A percentile compares a stretch with the other conserved stretches of the same genome.
These are phyloP conservation scores for Porites evermanni DNA, from an alignment of 92 coral and sea anemone species.

Conservation along the genomic window DNA sequence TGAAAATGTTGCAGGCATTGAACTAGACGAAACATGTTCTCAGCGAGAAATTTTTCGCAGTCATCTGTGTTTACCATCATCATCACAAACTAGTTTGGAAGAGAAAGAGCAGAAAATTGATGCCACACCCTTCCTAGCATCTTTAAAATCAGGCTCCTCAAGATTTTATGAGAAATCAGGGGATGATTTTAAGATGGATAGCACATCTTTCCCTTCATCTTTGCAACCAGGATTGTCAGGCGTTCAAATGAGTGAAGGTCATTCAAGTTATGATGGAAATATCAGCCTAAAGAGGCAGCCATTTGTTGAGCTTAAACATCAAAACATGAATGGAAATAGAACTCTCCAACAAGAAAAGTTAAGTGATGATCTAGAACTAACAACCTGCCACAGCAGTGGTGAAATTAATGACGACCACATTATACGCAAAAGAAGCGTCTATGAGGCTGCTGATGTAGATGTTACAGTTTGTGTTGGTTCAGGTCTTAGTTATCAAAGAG, in stretches of 20 bases:
- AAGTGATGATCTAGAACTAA: not conserved
- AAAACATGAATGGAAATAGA: not conserved
- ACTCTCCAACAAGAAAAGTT: not conserved
- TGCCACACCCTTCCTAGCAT: not conserved
- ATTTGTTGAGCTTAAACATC: not conserved
- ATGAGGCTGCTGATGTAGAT: not conserved
- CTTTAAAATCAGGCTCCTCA: not conserved
- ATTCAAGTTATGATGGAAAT: not conserved
- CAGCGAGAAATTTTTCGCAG: slow-evolving; percentile 8
- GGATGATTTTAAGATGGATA: slow-evolving; percentile 11
- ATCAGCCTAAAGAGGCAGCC: not conserved
- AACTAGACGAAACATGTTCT: slow-evolving; percentile 29
- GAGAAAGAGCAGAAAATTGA: not conserved
- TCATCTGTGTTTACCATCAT: not conserved
- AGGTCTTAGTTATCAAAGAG: too few species aligned
- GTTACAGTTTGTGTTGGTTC: not conserved
- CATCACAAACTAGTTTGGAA: not conserved
- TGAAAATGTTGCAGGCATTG: not conserved
- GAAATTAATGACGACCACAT: not conserved
- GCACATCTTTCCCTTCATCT: slow-evolving; percentile 25
- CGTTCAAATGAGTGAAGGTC: not conserved
- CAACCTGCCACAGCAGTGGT: not conserved
- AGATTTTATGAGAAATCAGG: not conserved
- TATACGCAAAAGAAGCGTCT: not conserved
- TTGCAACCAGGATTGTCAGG: not conserved